phyloP scores from a whole-genome alignment of 1,140 invertebrate genomes.

The Ceratina calcarata region DNA sequence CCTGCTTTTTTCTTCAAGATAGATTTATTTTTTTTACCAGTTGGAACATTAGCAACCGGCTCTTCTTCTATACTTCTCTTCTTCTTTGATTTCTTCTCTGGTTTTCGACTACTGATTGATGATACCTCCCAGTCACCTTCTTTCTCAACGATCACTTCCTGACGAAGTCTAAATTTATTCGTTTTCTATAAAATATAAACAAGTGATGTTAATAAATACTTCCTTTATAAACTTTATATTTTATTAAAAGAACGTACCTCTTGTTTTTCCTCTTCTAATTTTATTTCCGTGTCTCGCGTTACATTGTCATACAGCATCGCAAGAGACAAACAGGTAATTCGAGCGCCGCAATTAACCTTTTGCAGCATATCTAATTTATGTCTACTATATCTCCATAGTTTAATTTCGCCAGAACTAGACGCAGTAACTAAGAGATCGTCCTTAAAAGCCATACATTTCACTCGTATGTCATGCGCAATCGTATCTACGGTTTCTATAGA shows the following conservation, averaged over 20 bases:
- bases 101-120: background rate
- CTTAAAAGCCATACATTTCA: slow-evolving; percentile 84
- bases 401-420: slow-evolving; percentile 89
- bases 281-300: slow-evolving; percentile 35
- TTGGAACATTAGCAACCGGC: background rate
- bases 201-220: too few relatives aligned
- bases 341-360: slow-evolving; percentile 69
- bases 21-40: slow-evolving; percentile 52
- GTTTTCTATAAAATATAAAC: slow-evolving; percentile 2
- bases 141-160: slow-evolving; percentile 68
- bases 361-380: slow-evolving; percentile 76
- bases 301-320: slow-evolving; percentile 49
- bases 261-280: slow-evolving; percentile 31
- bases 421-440: slow-evolving; percentile 82
- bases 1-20: slow-evolving; percentile 38
- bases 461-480: slow-evolving; percentile 84
- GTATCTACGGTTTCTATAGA: slow-evolving; percentile 78
- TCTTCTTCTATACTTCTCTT: slow-evolving; percentile 41
- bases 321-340: slow-evolving; percentile 76
- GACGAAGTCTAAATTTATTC: slow-evolving; percentile 52
- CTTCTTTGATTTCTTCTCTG: slow-evolving; percentile 36
- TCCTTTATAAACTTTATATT: background rate
- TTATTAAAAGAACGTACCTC: background rate
- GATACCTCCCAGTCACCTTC: slow-evolving; percentile 54
- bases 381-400: slow-evolving; percentile 85